phyloP scores from a whole-genome alignment of 2,113 vertebrate species.

The Campylomormyrus numenius region DNA sequence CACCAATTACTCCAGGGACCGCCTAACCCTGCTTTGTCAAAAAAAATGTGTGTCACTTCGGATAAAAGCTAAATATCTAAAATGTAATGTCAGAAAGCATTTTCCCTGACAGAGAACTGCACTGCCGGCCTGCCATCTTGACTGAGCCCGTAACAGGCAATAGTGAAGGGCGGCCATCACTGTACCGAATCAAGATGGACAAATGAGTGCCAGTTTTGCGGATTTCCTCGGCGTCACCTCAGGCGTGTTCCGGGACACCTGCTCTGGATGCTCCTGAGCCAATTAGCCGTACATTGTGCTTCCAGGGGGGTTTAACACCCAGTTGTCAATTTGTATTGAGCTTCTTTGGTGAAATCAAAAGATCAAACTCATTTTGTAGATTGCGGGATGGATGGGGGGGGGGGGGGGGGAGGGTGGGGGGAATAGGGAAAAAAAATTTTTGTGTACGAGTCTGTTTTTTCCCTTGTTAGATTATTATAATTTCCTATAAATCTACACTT shows the following conservation, averaged over 20 bases:
- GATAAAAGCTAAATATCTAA: neutral
- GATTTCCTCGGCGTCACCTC: neutral
- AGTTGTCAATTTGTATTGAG: neutral
- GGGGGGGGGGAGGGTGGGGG: too few species aligned
- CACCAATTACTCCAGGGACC: neutral
- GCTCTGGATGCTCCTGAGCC: neutral
- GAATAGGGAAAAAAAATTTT: neutral
- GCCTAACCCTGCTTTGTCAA: neutral
- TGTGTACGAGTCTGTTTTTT: neutral
- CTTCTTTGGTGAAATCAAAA: neutral
- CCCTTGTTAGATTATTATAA: conserved; percentile 7
- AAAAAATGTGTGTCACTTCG: neutral
- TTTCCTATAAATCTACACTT: conserved; percentile 11
- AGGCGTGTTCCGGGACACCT: neutral
- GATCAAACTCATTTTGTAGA: neutral
- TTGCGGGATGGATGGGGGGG: neutral
- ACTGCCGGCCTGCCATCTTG: neutral
- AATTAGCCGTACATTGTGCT: neutral
- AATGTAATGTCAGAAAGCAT: neutral
- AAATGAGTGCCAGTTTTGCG: neutral
- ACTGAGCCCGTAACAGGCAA: neutral
- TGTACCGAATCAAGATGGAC: neutral
- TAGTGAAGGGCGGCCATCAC: neutral
- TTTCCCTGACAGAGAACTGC: neutral
- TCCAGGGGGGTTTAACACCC: neutral